These are phyloP conservation scores for Distichodus sexfasciatus DNA, from an alignment of 2,797 vertebrate species.

Conservation along the genomic window DNA sequence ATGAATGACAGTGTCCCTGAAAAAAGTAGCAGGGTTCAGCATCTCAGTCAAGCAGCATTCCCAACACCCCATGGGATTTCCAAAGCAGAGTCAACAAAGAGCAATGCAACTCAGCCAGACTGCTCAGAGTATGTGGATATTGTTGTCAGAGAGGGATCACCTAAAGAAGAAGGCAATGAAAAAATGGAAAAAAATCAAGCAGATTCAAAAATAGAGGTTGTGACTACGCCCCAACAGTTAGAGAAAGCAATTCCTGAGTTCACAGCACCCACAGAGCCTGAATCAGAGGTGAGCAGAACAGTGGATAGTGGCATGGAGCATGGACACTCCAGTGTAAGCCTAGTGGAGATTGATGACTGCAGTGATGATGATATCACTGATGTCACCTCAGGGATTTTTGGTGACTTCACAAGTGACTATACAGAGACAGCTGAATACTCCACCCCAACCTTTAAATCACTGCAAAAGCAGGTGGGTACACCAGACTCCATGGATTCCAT, in stretches of 20 bases:
- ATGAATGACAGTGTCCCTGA: constrained; percentile 64
- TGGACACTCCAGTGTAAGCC: constrained; percentile 69
- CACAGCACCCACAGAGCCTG: constrained; percentile 56
- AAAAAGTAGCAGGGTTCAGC: constrained; percentile 65
- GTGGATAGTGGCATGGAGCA: constrained; percentile 59
- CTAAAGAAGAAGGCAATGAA: constrained; percentile 51
- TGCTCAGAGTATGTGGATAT: constrained; percentile 61
- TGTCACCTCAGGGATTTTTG: constrained; percentile 80
- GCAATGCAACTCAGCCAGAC: constrained; percentile 39
- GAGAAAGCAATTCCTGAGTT: constrained; percentile 61
- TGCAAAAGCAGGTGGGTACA: constrained; percentile 86
- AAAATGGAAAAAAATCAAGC: constrained; percentile 46
- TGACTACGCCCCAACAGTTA: constrained; percentile 51
- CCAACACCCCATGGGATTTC: constrained; percentile 64
- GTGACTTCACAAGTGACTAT: constrained; percentile 64
- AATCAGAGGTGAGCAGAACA: constrained; percentile 62
- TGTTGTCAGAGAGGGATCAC: not conserved
- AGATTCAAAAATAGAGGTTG: constrained; percentile 57
- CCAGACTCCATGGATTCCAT: constrained; percentile 88
- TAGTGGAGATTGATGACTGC: constrained; percentile 74
- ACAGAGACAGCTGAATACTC: constrained; percentile 64
- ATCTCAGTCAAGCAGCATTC: constrained; percentile 65
- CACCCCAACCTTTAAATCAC: constrained; percentile 71
- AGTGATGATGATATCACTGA: constrained; percentile 81
- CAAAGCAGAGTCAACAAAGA: constrained; percentile 55